Conservation (phyloP, 2,113 vertebrate species). For the Siniperca chuatsi region DNA sequence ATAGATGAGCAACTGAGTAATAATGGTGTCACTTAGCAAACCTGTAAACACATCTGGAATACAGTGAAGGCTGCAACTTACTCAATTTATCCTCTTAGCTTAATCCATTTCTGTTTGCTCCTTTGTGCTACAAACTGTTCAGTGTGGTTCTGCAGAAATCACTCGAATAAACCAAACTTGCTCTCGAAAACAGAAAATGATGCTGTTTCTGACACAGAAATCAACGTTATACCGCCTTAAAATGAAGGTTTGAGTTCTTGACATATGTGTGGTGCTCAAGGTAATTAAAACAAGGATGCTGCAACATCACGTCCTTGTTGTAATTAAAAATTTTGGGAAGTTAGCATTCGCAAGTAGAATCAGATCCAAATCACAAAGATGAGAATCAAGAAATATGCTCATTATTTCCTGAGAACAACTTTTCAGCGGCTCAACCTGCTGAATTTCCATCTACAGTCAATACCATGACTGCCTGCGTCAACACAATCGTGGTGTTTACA, state of each 20-base stretch:
- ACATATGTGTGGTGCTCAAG: background rate
- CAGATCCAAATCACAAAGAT: background rate
- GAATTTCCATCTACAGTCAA: background rate
- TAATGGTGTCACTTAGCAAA: background rate
- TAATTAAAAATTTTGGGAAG: background rate
- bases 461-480: background rate
- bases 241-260: background rate
- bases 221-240: background rate
- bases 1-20: background rate
- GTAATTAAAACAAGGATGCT: background rate
- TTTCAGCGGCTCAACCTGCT: background rate
- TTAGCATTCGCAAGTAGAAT: background rate
- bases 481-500: background rate
- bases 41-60: background rate
- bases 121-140: background rate
- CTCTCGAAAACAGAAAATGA: background rate
- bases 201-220: background rate
- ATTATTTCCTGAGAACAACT: background rate
- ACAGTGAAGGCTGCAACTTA: background rate
- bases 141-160: no score
- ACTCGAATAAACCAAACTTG: background rate
- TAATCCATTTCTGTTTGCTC: background rate
- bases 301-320: background rate
- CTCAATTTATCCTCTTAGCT: background rate
- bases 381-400: background rate